Percentiles rank a stretch among this genome's conserved stretches.
These are phyloP conservation scores for Syngnathus floridae DNA, from an alignment of 2,113 vertebrate species.

Conservation along the genomic window DNA sequence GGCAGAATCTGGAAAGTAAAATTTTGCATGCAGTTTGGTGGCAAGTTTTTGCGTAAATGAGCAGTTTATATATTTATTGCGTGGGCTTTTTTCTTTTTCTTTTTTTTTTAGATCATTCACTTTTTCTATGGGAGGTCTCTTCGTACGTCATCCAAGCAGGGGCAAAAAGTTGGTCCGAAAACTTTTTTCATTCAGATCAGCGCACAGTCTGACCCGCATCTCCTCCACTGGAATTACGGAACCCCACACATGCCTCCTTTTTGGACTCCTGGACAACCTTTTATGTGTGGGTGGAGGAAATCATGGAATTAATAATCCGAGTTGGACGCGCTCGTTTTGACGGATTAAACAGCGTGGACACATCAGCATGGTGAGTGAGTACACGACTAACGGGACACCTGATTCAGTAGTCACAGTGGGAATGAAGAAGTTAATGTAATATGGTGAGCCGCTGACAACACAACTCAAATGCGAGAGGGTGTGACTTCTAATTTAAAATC, in stretches of 20 bases:
- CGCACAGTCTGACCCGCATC: background rate
- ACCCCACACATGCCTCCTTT: background rate
- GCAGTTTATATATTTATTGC: background rate
- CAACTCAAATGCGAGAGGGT: background rate
- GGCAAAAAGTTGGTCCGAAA: background rate
- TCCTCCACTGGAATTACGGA: background rate
- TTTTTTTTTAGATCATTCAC: background rate
- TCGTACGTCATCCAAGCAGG: background rate
- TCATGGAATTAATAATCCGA: constrained; percentile 31
- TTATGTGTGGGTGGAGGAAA: constrained; percentile 1
- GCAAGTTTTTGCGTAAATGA: background rate
- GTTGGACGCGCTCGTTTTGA: constrained; percentile 33
- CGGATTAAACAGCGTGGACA: constrained; percentile 29
- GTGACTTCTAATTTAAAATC: background rate
- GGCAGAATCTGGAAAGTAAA: background rate
- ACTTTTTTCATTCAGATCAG: background rate
- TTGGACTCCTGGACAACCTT: background rate
- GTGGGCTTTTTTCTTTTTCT: too few species aligned
- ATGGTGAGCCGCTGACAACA: background rate
- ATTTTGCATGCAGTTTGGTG: background rate
- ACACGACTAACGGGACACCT: constrained; percentile 5
- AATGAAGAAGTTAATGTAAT: background rate
- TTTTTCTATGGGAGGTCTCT: background rate
- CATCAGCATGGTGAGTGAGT: constrained; percentile 51
- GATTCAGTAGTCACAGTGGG: background rate